Evolutionary conservation across 2,888 invertebrate genomes (phyloP).

Genomic region (Ochropacha duplaris): DNA sequence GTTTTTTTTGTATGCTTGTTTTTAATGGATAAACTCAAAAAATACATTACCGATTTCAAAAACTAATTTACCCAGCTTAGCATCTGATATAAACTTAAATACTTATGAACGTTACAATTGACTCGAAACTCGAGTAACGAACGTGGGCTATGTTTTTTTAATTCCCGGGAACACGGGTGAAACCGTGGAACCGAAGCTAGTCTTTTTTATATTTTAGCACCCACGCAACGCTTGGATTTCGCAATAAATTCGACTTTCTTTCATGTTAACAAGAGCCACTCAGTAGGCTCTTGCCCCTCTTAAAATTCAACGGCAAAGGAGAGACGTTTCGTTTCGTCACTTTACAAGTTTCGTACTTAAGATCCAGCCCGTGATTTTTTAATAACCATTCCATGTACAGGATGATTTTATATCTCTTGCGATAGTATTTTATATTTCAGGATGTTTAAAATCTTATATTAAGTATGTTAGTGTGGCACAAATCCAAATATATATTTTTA

Average conservation of each 20-base stretch:
- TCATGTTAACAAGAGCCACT: conserved; percentile 48
- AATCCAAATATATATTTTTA: too few relatives aligned
- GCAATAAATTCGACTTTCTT: conserved; percentile 27
- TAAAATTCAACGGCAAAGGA: conserved; percentile 26
- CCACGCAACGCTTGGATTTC: conserved; percentile 11
- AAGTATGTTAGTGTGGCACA: too few relatives aligned
- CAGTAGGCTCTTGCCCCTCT: conserved; percentile 34
- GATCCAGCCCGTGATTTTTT: background rate
- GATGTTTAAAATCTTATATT: too few relatives aligned
- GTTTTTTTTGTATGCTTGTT: too few relatives aligned
- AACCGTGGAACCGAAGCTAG: background rate
- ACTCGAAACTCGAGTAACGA: too few relatives aligned
- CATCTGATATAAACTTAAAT: too few relatives aligned
- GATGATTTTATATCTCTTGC: background rate
- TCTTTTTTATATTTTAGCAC: conserved; percentile 5
- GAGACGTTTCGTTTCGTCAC: background rate
- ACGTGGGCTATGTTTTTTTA: too few relatives aligned
- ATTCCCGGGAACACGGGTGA: background rate
- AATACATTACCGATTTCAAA: too few relatives aligned
- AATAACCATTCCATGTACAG: background rate
- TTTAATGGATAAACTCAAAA: too few relatives aligned
- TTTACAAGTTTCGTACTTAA: background rate
- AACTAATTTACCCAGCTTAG: too few relatives aligned
- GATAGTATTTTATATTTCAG: too few relatives aligned
- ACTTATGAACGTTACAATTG: too few relatives aligned